Base-by-base conservation (phyloP, 1,140 invertebrate species). In the Zaprionus davidi region DNA sequence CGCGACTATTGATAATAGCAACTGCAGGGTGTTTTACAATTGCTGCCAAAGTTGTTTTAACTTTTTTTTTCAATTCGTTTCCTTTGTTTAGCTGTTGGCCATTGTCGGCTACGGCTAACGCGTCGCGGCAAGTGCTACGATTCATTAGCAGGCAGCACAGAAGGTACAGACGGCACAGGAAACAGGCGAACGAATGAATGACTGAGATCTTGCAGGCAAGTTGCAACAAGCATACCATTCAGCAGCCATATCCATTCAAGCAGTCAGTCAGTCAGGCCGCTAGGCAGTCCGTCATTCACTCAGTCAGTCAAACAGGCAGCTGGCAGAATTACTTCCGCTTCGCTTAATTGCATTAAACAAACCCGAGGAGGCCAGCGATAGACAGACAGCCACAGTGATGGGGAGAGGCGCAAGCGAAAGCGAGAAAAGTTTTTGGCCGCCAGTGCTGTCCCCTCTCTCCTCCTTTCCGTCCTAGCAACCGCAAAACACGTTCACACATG, bases 401-500 rank as follows among this genome's bases (percentile, higher is more conserved):
- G 34, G n/a, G 55, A 20, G n/a, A 51, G 60, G 53, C 20, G 9
- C 31, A 17, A 46, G 7, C n/a, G n/a, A 41, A 17, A 7, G 12
- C n/a, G 34, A 11, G 20, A 77, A 73, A 77, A 77, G 57, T 80
- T 80, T 56, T 66, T 62, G 65, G 71, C 38, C 34, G 59, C 36
- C 74, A 57, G 12, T 60, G 28, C 49, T 28, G 46, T 20, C 46
- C 26, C 38, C 34, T 51, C 24, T 49, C 28, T 4, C 28, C 49
- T 34, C 17, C 5, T 11, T 11, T 11, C 6, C 6, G 56, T 15
- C 13, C 26, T 13, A 12, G 56, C 57, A 88, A 76, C 84, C 84
- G 60, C 81, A 90, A 46, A 88, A 84, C 84, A 88, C 85, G 85
- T 88, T 88, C 84, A 90, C 85, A 88, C 84, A 90, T 88, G 84